A percentile compares a stretch with the other conserved stretches of the same genome.
phyloP scores from a whole-genome alignment of 2,113 vertebrate genomes.

The Zosterops pallidus region DNA sequence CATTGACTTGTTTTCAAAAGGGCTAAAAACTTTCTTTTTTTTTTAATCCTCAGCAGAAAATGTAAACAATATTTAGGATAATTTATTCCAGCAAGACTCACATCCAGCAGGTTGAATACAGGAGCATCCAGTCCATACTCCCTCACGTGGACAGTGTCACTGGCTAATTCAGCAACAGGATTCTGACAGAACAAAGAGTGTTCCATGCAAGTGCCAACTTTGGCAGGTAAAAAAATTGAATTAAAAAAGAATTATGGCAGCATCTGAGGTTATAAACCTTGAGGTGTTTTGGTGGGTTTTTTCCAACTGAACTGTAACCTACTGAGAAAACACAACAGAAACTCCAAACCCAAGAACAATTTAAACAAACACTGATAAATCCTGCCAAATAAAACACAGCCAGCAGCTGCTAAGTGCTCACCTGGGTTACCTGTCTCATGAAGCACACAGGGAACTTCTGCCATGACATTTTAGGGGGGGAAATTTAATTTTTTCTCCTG shows the following conservation, averaged over 20 bases:
- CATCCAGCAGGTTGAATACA: background rate
- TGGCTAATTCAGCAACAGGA: background rate
- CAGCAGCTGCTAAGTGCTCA: background rate
- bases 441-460: background rate
- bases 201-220: background rate
- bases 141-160: background rate
- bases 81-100: slow-evolving; percentile 21
- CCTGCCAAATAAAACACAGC: background rate
- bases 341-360: background rate
- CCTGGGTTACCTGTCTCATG: background rate
- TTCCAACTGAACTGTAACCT: background rate
- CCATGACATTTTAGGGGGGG: background rate
- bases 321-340: background rate
- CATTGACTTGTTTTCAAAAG: background rate
- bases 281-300: background rate
- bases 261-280: slow-evolving; percentile 9
- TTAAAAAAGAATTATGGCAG: background rate
- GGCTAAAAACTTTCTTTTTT: background rate
- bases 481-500: background rate
- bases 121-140: background rate
- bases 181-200: background rate
- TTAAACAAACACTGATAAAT: background rate
- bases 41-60: background rate
- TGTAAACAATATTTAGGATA: slow-evolving; percentile 27
- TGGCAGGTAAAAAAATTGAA: background rate